Percentiles rank a stretch among this genome's conserved stretches.
phyloP scores from a whole-genome alignment of 2,888 invertebrate genomes.

The Asteroscopus sphinx region DNA sequence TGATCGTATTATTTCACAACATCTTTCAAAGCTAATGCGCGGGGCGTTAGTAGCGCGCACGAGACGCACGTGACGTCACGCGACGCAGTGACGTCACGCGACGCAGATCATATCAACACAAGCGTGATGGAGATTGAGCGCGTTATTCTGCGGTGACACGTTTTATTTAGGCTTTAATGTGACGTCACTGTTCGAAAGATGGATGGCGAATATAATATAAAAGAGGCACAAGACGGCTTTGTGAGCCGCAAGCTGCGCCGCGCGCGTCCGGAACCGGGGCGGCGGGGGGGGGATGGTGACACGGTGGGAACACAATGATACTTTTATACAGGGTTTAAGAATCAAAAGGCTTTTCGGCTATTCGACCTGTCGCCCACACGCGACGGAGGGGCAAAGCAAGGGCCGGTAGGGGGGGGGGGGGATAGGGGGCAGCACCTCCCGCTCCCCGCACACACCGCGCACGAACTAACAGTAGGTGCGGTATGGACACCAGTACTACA shows the following conservation, averaged over 20 bases:
- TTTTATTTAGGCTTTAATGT: conserved; percentile 73
- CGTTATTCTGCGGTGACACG: conserved; percentile 66
- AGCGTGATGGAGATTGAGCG: conserved; percentile 53
- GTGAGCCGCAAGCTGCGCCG: conserved; percentile 41
- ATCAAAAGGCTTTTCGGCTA: conserved; percentile 61
- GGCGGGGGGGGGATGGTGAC: conserved; percentile 7
- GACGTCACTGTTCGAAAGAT: conserved; percentile 71
- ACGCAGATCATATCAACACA: conserved; percentile 5
- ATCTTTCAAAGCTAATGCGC: no score
- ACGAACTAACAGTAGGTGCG: no score
- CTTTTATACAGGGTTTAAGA: conserved; percentile 54
- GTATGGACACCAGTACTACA: no score
- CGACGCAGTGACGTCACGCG: no score
- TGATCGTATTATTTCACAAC: no score
- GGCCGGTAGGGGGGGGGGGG: conserved; percentile 51
- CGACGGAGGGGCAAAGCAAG: conserved; percentile 29
- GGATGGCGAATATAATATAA: conserved; percentile 74
- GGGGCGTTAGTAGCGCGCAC: no score
- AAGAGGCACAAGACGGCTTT: conserved; percentile 68
- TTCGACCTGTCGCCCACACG: conserved; percentile 23
- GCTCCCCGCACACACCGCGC: not conserved
- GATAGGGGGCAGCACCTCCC: no score
- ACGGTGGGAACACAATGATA: conserved; percentile 58
- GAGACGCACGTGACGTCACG: no score
- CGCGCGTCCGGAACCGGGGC: conserved; percentile 23